Base-by-base conservation (phyloP, 2,113 vertebrate species). In the Camarhynchus parvulus region DNA sequence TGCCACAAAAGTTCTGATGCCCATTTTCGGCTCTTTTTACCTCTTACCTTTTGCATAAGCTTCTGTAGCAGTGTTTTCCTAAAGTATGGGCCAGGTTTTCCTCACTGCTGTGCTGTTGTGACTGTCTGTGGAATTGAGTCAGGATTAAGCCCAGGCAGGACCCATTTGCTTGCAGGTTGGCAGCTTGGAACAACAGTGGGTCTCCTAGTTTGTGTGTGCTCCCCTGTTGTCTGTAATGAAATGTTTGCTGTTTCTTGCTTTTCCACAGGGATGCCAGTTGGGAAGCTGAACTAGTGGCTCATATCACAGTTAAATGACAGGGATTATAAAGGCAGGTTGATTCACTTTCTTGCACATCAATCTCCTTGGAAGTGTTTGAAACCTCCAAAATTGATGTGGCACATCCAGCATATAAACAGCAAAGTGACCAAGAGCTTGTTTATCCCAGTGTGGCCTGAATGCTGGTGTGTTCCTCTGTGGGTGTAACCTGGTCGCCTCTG, bases 301-400 rank as follows among this genome's bases (percentile, higher is more conserved):
- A 1, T 28, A 8, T 17, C 6, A 21, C 28, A 7, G 12, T 70
- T 30, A 30, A 83, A 67, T 0, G 1, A 20, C 19, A 21, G 3
- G 4, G 18, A 23, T 15, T 12, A 8, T 46, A 53, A 69, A 47
- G 1, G 2, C 37, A 14, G 2, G 1, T 11, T 35, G 35, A 9
- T 46, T 72, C 15, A 3, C 23, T 42, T 28, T 68, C 31, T 47
- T 28, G 28, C 35, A 5, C 7, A 3, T 47, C 3, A 2, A 0
- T 68, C 1, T 11, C 1, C 20, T 85, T 5, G 2, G 20, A 56
- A 47, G 33, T 28, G 46, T 61, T 14, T 30, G 16, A 59, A 68
- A 61, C 24, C 5, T 3, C 27, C 39, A 23, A 9, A 35, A 33
- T 1, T 37, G 33, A 10, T 69, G 42, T 3, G 4, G 47, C 14